Conservation (phyloP, 2,888 invertebrate species). For the Entomobrya multifasciata region DNA sequence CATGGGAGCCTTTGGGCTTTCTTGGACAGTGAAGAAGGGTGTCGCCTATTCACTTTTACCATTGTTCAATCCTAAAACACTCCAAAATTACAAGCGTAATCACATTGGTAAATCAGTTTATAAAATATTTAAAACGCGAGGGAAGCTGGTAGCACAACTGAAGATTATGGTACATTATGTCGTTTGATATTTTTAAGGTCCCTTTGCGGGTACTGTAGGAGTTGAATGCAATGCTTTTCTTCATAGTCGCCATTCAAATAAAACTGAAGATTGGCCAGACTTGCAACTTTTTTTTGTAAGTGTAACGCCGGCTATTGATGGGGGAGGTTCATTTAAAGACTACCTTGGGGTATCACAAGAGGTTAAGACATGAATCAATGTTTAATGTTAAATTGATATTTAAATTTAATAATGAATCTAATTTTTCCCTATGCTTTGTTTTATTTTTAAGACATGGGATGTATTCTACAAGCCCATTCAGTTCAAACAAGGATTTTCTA, state of each 20-base stretch:
- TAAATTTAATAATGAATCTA: no score
- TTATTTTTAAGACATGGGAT: conserved; percentile 71
- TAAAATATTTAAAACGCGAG: no score
- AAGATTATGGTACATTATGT: no score
- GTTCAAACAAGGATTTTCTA: conserved; percentile 73
- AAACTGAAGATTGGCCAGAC: conserved; percentile 74
- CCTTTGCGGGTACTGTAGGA: conserved; percentile 69
- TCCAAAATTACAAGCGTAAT: conserved; percentile 71
- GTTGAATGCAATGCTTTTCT: conserved; percentile 77
- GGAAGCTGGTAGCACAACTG: no score
- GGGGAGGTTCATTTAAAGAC: conserved; percentile 75
- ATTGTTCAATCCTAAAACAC: conserved; percentile 70
- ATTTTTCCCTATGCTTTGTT: conserved; percentile 7
- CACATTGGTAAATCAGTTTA: conserved; percentile 71
- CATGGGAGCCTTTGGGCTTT: conserved; percentile 64
- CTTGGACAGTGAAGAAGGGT: conserved; percentile 72
- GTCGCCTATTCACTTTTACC: conserved; percentile 72
- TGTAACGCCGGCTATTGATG: conserved; percentile 74
- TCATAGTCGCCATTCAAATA: conserved; percentile 70
- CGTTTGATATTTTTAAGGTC: conserved; percentile 13
- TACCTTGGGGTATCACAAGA: conserved; percentile 75
- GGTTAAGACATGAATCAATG: no score
- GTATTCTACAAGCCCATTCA: conserved; percentile 74
- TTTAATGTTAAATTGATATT: no score
- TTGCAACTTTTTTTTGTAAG: conserved; percentile 76